Base-by-base conservation (phyloP, 2,888 invertebrate species). In the Julus scandinavius region DNA sequence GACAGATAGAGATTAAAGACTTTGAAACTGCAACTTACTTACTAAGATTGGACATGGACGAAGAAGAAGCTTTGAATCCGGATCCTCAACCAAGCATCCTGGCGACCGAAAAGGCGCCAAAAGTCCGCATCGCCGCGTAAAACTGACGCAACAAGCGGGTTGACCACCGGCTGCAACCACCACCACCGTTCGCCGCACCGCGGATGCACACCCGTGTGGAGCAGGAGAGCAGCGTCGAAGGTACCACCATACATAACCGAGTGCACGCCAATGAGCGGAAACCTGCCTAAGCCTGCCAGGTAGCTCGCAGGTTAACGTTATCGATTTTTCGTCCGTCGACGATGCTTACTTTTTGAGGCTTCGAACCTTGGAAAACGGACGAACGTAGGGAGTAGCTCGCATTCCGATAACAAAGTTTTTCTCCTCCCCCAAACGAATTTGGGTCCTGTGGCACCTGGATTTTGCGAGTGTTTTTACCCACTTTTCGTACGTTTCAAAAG, bases 151-250 rank as follows among this genome's bases (percentile, higher is more conserved):
- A 17, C 45, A 45, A 45, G 45, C 45, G 45, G 29, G 45, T 7
- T 45, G 45, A 45, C 45, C 45, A 45, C 45, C 45, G 45, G 45
- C 45, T 45, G 45, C 45, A 45, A 45, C 45, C 45, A 45, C 45
- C 45, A 45, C 6, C 45, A 45, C 45, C 45, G 45, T 45, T 45
- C 45, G 45, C 45, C 13, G 54, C 54, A 54, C 54, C 54, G 54
- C 54, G 54, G 54, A 54, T 54, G 54, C 54, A 54, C 54, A 54
- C 54, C 54, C 54, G 54, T 54, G 54, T 54, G 54, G 54, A 54
- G 54, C 54, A 54, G 54, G 54, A 54, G 54, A 54, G 13, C 54
- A 54, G 54, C 54, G 54, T 13, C 54, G 9, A 3, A 13, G 17
- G 15, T 17, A 54, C 54, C 54, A 54, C 54, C 54, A 17, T 17